Conservation (phyloP, 1,140 invertebrate genomes). For the Hetaerina americana region DNA sequence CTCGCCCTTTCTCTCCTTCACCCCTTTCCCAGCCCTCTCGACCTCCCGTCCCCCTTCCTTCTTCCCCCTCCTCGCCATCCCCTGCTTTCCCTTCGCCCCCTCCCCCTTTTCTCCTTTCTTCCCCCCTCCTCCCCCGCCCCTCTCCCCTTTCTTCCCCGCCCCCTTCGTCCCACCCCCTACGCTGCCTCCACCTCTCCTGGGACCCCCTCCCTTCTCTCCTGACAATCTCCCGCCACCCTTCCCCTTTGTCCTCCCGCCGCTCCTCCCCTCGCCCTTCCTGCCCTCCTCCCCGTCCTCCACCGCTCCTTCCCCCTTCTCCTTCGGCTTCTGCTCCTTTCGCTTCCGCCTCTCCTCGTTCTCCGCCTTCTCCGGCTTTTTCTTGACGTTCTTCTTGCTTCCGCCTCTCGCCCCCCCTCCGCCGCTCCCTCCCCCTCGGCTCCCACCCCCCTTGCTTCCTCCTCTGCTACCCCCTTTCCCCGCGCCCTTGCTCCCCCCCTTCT, state of each 20-base stretch:
- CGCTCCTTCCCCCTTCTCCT: not conserved
- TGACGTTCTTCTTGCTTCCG: not conserved
- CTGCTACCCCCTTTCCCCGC: not conserved
- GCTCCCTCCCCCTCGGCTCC: not conserved
- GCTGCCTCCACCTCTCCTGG: not conserved
- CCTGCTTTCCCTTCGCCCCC: not conserved
- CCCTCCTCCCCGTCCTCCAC: not conserved
- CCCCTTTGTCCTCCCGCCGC: too few species aligned
- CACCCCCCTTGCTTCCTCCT: not conserved
- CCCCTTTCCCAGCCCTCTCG: too few species aligned
- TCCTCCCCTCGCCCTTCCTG: not conserved
- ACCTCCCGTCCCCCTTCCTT: not conserved
- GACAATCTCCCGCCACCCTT: too few species aligned
- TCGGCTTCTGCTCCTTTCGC: not conserved
- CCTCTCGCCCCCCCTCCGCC: not conserved
- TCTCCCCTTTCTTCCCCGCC: not conserved
- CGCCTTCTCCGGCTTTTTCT: not conserved
- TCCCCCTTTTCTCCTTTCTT: not conserved
- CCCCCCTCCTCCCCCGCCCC: not conserved
- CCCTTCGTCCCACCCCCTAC: not conserved
- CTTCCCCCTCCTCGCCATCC: not conserved
- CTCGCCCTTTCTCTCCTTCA: not conserved
- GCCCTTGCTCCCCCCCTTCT: not conserved
- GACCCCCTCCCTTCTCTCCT: not conserved
- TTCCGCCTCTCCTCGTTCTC: not conserved